Evolutionary conservation across 1,140 invertebrate species (phyloP), one percentile per base, ranked within the genome.

Genomic region (Thalassaphorura encarpata): DNA sequence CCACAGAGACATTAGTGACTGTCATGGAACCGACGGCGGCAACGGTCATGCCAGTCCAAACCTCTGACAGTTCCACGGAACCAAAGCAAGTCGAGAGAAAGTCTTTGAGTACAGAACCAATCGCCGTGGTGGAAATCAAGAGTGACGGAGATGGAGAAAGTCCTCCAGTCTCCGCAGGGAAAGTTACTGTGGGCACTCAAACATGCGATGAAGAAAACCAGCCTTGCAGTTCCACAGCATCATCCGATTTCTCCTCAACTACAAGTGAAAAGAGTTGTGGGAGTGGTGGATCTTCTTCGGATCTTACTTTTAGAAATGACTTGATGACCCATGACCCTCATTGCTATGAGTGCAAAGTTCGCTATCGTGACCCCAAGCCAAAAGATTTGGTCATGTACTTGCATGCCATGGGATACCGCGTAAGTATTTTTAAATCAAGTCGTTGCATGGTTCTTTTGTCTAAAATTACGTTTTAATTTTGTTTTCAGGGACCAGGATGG

Each of bases 341-440:
- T 68, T 97, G 93, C 74, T 86, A 87, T 69, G 88, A 94, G 71
- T 97, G 93, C 71, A 87, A 88, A 70, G 83, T 89, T 15, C 78
- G 87, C 49, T 95, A 90, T 73, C 75, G 85, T 54, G 92, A 97
- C 71, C 92, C 93, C 0, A 83, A 85, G 54, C 85, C 89, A 0
- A 80, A 84, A 57, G 88, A 96, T 69, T 76, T 97, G 18, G 83
- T 94, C 54, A 94, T 97, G 87, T 96, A 92, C 72, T 77, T 97
- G 16, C 93, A 97, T 72, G 91, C 91, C 18, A 88, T 89, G 79
- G 86, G 84, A 67, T 96, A 95, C 70, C 83, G 83, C 76, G 85
- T 78, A 67, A 62, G 48, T n/a, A n/a, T n/a, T n/a, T n/a, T n/a
- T n/a, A n/a, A n/a, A n/a, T n/a, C 11, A 36, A 36, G n/a, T 36